Evolutionary conservation across 2,113 vertebrate species (phyloP), one percentile per base, ranked within the genome.

Genomic region (Chloebia gouldiae): DNA sequence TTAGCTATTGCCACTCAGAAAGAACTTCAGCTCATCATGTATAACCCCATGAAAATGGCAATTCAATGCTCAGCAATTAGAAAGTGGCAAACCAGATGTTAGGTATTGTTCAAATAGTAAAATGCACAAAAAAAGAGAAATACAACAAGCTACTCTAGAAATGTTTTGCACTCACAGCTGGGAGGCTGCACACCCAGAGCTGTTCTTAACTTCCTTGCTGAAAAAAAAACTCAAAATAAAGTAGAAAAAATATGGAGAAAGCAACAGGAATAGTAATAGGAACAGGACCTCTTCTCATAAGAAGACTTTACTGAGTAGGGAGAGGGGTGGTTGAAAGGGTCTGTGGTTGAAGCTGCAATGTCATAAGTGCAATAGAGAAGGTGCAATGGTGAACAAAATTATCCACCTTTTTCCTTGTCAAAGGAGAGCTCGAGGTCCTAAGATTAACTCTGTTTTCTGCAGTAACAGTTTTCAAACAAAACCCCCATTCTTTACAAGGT

Each of bases 11-110:
- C 68, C 47, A 42, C 42, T 95, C 51, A 61, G 85, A 80, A 93
- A 87, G 51, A 80, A n/a, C 68, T 93, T 93, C 50, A 54, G 30
- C 54, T 90, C 35, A 59, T 88, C 71, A 33, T 49, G 11, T 86
- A 54, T 77, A 88, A 70, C 68, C 35, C 64, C 73, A 54, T 56
- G 86, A 93, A 96, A 94, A 96, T 90, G 76, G 93, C 86, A 90
- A 31, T 66, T 90, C 49, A 63, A 37, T 35, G 27, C 68, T 94
- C 82, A 81, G 86, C 76, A 77, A 75, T 81, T 75, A 77, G 66
- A 95, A 94, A 81, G 86, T 71, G 39, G 8, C 30, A 97, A 90
- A 90, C 44, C 66, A 68, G 77, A 47, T 56, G 23, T 44, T 83
- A 77, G 19, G 35, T 83, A 88, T 77, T 90, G 68, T 92, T 95